These are phyloP conservation scores for Aphidius ervi DNA, from an alignment of 1,140 invertebrate genomes.

Conservation along the genomic window DNA sequence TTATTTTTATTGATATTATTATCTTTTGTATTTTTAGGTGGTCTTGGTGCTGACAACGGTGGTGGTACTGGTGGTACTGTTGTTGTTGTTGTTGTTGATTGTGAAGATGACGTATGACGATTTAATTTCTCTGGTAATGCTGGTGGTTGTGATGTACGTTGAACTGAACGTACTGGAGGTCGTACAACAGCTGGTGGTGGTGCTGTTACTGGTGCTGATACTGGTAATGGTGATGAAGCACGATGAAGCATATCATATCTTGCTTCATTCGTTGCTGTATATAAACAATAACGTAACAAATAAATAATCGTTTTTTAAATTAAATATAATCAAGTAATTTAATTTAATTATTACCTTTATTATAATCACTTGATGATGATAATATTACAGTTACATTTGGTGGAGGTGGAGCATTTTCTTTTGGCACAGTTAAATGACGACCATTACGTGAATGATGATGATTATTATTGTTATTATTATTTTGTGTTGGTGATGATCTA, in stretches of 20 bases:
- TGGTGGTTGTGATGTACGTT: slow-evolving; percentile 32
- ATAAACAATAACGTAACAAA: slow-evolving; percentile 1
- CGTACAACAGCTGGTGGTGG: slow-evolving; percentile 32
- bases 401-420: slow-evolving; percentile 52
- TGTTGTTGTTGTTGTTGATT: slow-evolving; percentile 29
- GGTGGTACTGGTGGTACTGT: slow-evolving; percentile 44
- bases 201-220: slow-evolving; percentile 25
- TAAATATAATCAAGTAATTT: too few species aligned
- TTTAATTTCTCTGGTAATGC: slow-evolving; percentile 40
- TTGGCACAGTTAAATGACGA: slow-evolving; percentile 51
- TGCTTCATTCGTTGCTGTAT: slow-evolving; percentile 41
- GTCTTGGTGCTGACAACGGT: slow-evolving; percentile 43
- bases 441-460: slow-evolving; percentile 40
- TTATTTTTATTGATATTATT: slow-evolving; percentile 33
- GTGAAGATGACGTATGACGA: slow-evolving; percentile 33
- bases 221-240: slow-evolving; percentile 41
- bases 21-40: slow-evolving; percentile 38
- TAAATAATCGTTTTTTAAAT: too few species aligned
- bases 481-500: slow-evolving; percentile 52
- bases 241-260: slow-evolving; percentile 51
- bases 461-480: too few species aligned
- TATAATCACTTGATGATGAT: slow-evolving; percentile 40
- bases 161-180: slow-evolving; percentile 30
- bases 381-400: slow-evolving; percentile 44
- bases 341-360: slow-evolving; percentile 35